These are phyloP conservation scores for Panthera uncia DNA, from an alignment of 2,113 vertebrate species.

Conservation along the genomic window DNA sequence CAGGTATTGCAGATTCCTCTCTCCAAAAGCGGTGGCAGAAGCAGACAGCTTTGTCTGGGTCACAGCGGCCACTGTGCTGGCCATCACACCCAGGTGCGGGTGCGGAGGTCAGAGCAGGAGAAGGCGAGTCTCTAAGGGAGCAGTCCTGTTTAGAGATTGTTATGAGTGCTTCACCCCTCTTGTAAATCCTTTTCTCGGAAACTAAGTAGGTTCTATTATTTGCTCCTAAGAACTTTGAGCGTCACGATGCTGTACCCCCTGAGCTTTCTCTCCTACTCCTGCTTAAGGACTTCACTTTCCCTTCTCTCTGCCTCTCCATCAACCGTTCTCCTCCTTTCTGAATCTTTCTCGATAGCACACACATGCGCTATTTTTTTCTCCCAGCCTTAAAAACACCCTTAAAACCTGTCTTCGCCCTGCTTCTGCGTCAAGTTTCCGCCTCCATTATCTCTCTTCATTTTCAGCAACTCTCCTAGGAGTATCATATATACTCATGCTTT, in stretches of 20 bases:
- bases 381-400: background rate
- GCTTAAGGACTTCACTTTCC: background rate
- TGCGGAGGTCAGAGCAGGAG: fast-evolving
- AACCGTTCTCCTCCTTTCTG: background rate
- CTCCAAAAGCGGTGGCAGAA: fast-evolving
- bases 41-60: background rate
- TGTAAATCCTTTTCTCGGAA: background rate
- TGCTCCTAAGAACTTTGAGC: background rate
- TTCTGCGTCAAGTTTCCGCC: background rate
- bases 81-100: background rate
- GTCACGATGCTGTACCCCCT: fast-evolving
- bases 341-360: background rate
- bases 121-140: background rate
- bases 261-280: fast-evolving
- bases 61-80: fast-evolving
- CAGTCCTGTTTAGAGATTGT: background rate
- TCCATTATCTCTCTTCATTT: background rate
- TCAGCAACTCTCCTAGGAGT: background rate
- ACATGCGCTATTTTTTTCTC: background rate
- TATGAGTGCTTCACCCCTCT: background rate
- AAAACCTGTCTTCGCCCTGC: background rate
- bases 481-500: background rate
- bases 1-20: background rate
- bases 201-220: background rate
- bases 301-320: background rate